Evolutionary conservation across 1,140 invertebrate species (phyloP).

Genomic region (Zaprionus kolodkinae): DNA sequence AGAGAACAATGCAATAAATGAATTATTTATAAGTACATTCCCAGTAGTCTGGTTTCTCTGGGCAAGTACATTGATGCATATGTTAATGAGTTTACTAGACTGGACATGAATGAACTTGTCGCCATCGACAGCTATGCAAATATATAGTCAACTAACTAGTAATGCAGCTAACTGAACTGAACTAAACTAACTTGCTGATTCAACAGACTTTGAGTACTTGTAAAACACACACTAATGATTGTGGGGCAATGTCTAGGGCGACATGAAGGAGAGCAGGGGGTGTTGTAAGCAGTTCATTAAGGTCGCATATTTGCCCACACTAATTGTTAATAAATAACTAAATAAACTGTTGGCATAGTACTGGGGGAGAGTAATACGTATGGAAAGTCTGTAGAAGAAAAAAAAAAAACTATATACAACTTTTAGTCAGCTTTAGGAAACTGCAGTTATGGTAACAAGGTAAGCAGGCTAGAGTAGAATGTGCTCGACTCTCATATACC

Average conservation of each 20-base stretch:
- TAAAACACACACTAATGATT: slow-evolving; percentile 37
- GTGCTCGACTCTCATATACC: no score
- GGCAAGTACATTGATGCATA: slow-evolving; percentile 4
- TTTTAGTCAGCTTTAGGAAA: no score
- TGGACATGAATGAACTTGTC: slow-evolving; percentile 45
- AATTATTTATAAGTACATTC: slow-evolving; percentile 29
- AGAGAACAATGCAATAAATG: slow-evolving; percentile 29
- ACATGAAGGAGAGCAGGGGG: neutral
- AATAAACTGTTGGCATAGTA: neutral
- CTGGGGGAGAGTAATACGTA: neutral
- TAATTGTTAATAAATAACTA: slow-evolving; percentile 18
- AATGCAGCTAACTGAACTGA: neutral
- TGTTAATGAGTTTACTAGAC: slow-evolving; percentile 21
- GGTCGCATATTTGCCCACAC: slow-evolving; percentile 32
- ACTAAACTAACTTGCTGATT: neutral
- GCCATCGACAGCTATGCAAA: slow-evolving; percentile 41
- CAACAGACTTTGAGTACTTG: slow-evolving; percentile 1
- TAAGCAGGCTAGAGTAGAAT: no score
- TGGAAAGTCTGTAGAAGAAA: neutral
- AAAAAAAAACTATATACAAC: no score
- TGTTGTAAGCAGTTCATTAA: slow-evolving; percentile 27
- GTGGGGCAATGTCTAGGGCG: slow-evolving; percentile 22
- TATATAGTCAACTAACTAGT: slow-evolving; percentile 24
- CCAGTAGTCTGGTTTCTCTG: neutral
- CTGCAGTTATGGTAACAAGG: no score